A percentile compares a stretch with the other conserved stretches of the same genome.
phyloP scores from a whole-genome alignment of 2,888 invertebrate species.

The Ryuthela nishihirai region DNA sequence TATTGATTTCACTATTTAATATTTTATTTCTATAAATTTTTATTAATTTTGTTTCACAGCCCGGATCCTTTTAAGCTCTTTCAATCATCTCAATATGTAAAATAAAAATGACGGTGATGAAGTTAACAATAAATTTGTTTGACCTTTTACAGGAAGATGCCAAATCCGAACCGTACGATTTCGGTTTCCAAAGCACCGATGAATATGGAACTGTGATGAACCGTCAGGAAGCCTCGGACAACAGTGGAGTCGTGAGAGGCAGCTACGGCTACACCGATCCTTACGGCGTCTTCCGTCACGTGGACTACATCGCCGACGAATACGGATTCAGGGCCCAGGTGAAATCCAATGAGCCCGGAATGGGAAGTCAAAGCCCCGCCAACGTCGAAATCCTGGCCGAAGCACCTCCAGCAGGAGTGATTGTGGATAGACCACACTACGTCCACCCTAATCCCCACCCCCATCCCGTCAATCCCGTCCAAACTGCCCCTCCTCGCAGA shows the following conservation, averaged over 20 bases:
- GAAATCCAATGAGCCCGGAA: conserved; percentile 35
- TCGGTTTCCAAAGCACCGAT: conserved; percentile 36
- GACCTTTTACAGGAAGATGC: conserved; percentile 11
- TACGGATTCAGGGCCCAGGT: conserved; percentile 34
- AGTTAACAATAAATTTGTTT: too few species aligned
- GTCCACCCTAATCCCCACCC: too few species aligned
- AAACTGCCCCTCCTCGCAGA: conserved; percentile 14
- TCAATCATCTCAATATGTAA: too few species aligned
- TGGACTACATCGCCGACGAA: conserved; percentile 33
- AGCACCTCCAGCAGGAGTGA: conserved; percentile 29
- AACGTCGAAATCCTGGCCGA: conserved; percentile 32
- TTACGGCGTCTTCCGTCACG: conserved; percentile 36
- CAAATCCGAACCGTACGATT: conserved; percentile 31
- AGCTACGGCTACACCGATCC: conserved; percentile 38
- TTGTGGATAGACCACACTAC: conserved; percentile 32
- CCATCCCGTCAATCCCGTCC: neutral
- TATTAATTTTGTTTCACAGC: too few species aligned
- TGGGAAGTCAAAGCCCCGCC: conserved; percentile 34
- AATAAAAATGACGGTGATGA: too few species aligned
- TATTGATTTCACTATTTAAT: too few species aligned
- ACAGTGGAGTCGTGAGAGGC: conserved; percentile 27
- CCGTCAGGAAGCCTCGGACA: conserved; percentile 32
- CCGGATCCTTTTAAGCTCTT: too few species aligned
- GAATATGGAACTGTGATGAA: conserved; percentile 33
- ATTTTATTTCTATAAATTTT: too few species aligned